A percentile compares a stretch with the other conserved stretches of the same genome.
Evolutionary conservation across 2,113 vertebrate genomes (phyloP).

Genomic region (Coregonus clupeaformis): DNA sequence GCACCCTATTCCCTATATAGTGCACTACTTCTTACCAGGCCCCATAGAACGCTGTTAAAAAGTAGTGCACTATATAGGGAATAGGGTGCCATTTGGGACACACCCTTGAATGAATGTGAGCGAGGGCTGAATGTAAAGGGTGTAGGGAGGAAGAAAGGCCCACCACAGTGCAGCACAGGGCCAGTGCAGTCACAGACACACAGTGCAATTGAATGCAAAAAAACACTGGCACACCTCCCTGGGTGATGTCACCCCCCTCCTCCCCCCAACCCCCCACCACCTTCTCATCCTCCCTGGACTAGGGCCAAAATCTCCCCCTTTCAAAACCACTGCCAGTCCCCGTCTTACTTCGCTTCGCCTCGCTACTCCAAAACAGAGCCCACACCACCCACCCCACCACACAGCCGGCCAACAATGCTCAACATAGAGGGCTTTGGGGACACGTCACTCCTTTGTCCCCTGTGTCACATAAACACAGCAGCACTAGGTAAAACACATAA

Average conservation of each 20-base stretch:
- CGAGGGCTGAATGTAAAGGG: neutral
- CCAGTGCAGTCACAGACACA: too few relatives aligned
- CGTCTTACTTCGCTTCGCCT: neutral
- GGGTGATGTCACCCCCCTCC: conserved; percentile 20
- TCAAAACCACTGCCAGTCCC: conserved; percentile 9
- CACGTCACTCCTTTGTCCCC: conserved; percentile 4
- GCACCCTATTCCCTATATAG: too few relatives aligned
- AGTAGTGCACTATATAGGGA: too few relatives aligned
- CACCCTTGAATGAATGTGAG: neutral
- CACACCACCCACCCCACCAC: conserved; percentile 21
- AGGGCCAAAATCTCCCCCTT: conserved; percentile 22
- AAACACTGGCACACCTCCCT: neutral
- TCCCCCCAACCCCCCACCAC: neutral
- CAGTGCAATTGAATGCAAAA: neutral
- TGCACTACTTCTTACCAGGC: too few relatives aligned
- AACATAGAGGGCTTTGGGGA: conserved; percentile 27
- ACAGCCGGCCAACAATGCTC: conserved; percentile 18
- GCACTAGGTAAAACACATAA: neutral
- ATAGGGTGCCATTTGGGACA: too few relatives aligned
- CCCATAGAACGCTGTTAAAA: too few relatives aligned
- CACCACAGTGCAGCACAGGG: neutral
- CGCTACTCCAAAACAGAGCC: conserved; percentile 15
- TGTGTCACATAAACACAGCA: conserved; percentile 25
- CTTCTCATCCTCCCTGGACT: neutral
- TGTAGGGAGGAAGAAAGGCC: neutral